Conservation (phyloP, 2,797 vertebrate species). For the Distichodus sexfasciatus region DNA sequence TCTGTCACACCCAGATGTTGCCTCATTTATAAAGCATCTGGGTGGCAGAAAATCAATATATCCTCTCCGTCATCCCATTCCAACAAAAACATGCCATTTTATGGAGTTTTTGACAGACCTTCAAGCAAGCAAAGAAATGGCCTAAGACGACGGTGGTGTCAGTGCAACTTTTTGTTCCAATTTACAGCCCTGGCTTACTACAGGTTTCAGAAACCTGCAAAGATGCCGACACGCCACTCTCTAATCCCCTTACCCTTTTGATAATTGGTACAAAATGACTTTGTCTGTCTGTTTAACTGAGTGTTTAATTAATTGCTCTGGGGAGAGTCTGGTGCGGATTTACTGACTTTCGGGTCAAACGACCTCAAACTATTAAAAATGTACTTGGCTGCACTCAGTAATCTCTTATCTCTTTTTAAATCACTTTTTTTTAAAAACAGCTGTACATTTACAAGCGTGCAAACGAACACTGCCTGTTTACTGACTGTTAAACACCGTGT, state of each 20-base stretch:
- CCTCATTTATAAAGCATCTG: constrained; percentile 59
- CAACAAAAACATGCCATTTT: constrained; percentile 51
- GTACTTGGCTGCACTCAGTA: neutral
- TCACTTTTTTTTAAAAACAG: neutral
- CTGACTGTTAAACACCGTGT: too few relatives aligned
- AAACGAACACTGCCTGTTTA: neutral
- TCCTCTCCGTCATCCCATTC: constrained; percentile 41
- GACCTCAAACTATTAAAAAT: neutral
- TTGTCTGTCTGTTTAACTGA: constrained; percentile 49
- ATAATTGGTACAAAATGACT: constrained; percentile 49
- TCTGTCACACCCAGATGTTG: constrained; percentile 52
- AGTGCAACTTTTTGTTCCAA: constrained; percentile 50
- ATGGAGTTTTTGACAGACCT: constrained; percentile 45
- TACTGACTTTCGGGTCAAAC: constrained; percentile 11
- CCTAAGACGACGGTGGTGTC: constrained; percentile 37
- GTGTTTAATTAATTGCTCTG: constrained; percentile 53
- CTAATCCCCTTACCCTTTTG: constrained; percentile 8
- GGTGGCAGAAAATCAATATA: constrained; percentile 59
- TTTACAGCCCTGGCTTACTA: constrained; percentile 60
- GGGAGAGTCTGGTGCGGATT: constrained; percentile 25
- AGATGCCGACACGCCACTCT: constrained; percentile 53
- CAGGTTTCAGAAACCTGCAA: constrained; percentile 65
- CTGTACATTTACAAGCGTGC: neutral
- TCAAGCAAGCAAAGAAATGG: constrained; percentile 38
- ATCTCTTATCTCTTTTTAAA: too few relatives aligned